phyloP scores from a whole-genome alignment of 2,113 vertebrate genomes.

The Brachyistius frenatus region DNA sequence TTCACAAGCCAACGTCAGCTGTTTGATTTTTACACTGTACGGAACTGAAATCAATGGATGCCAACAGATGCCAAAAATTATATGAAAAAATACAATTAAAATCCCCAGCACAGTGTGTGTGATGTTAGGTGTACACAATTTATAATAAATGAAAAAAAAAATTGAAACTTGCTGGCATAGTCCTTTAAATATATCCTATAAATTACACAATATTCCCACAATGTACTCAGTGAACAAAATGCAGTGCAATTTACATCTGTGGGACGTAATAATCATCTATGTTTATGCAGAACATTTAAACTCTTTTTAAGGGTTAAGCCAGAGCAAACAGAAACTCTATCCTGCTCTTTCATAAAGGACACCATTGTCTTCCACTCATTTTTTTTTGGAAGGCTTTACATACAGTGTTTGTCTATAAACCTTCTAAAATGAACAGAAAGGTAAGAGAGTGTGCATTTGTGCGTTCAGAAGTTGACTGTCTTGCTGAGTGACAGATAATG shows the following conservation, averaged over 20 bases:
- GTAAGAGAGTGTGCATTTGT: slow-evolving; percentile 38
- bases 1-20: background rate
- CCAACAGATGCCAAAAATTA: background rate
- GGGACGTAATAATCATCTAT: background rate
- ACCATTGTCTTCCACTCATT: slow-evolving; percentile 33
- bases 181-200: too few relatives aligned
- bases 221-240: background rate
- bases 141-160: background rate
- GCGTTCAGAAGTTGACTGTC: slow-evolving; percentile 57
- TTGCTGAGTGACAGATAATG: slow-evolving; percentile 76
- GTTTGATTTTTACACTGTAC: slow-evolving; percentile 1
- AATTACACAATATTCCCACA: too few relatives aligned
- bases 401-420: slow-evolving; percentile 31
- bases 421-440: slow-evolving; percentile 30
- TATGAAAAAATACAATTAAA: background rate
- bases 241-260: background rate
- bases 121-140: background rate
- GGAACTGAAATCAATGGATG: background rate
- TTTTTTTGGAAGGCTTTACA: slow-evolving; percentile 7
- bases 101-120: background rate
- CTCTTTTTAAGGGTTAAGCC: background rate
- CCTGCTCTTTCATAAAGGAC: slow-evolving; percentile 31
- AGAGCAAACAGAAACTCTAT: slow-evolving; percentile 28
- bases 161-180: too few relatives aligned
- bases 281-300: background rate